Evolutionary conservation across 1,140 invertebrate species (phyloP).

Genomic region (Ceratoteleas bidentatus): DNA sequence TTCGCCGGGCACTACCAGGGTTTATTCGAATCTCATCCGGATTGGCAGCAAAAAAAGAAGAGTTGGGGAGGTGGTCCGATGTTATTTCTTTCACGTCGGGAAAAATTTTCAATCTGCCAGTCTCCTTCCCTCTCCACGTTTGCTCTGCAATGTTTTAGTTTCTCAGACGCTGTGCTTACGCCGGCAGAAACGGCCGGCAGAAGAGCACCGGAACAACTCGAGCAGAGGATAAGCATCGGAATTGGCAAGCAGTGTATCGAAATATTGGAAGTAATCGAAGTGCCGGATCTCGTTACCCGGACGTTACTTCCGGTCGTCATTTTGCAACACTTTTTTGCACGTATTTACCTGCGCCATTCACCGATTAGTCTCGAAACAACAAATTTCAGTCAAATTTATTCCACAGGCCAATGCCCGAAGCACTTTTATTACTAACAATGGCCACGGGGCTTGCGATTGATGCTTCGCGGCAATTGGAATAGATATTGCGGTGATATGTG

Average conservation of each 20-base stretch:
- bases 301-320: conserved; percentile 60
- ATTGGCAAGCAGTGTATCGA: conserved; percentile 56
- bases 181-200: conserved; percentile 37
- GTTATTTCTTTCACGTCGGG: conserved; percentile 46
- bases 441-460: neutral
- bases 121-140: too few species aligned
- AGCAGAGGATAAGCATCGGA: conserved; percentile 51
- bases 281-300: conserved; percentile 58
- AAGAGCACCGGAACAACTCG: conserved; percentile 42
- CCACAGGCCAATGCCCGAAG: neutral
- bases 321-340: conserved; percentile 11
- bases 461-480: neutral
- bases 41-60: conserved; percentile 24
- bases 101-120: conserved; percentile 42
- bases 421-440: neutral
- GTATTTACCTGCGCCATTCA: neutral
- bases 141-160: conserved; percentile 30
- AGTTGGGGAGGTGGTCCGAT: conserved; percentile 31
- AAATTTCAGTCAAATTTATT: neutral
- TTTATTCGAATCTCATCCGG: conserved; percentile 36
- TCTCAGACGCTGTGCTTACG: conserved; percentile 49
- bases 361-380: neutral
- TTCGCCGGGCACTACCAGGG: neutral
- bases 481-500: neutral
- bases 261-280: conserved; percentile 62